Evolutionary conservation across 1,140 invertebrate genomes (phyloP).

Genomic region (Pseudobourletiella spinata): DNA sequence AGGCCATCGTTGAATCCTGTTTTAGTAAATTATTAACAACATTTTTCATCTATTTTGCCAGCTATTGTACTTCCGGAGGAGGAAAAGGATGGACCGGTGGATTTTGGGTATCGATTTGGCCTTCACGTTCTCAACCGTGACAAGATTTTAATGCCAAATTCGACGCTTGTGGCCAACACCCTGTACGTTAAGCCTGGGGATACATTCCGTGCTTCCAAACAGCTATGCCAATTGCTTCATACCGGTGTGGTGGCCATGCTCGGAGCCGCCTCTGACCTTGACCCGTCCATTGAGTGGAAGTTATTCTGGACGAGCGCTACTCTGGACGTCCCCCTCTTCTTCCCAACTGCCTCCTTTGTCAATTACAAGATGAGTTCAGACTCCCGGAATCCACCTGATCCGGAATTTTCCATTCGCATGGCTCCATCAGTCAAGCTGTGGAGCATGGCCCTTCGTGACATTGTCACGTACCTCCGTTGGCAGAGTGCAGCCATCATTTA

Average conservation of each 20-base stretch:
- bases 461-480: constrained; percentile 16
- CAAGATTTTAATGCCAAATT: constrained; percentile 52
- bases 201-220: constrained; percentile 57
- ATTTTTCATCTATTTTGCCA: too few relatives aligned
- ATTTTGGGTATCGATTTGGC: constrained; percentile 59
- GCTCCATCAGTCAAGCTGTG: constrained; percentile 17
- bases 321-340: constrained; percentile 25
- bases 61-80: constrained; percentile 44
- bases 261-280: constrained; percentile 15
- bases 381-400: background rate
- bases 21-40: too few relatives aligned
- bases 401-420: constrained; percentile 21
- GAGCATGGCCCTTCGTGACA: constrained; percentile 3
- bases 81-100: constrained; percentile 53
- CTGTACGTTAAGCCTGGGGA: constrained; percentile 57
- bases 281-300: constrained; percentile 28
- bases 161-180: constrained; percentile 55
- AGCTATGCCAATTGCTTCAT: constrained; percentile 44
- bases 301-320: constrained; percentile 27
- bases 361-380: constrained; percentile 7
- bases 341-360: constrained; percentile 17
- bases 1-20: too few relatives aligned
- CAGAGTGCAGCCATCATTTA: constrained; percentile 24
- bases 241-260: constrained; percentile 17
- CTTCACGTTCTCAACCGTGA: constrained; percentile 58